A percentile compares a stretch with the other conserved stretches of the same genome.
phyloP scores from a whole-genome alignment of 2,888 invertebrate species.

The Microctonus hyperodae region DNA sequence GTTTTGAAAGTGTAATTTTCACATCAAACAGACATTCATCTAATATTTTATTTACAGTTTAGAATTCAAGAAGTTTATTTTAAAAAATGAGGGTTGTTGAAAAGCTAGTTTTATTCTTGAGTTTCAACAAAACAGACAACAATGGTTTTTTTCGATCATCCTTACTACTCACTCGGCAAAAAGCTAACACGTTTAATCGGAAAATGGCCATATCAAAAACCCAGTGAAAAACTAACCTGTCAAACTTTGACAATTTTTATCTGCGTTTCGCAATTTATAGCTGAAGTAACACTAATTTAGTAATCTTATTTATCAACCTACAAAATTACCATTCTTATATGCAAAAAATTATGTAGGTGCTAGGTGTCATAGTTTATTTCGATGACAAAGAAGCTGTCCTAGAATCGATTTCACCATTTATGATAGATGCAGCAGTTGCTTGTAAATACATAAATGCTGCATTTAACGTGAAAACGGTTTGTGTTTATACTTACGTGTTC shows the following conservation, averaged over 20 bases:
- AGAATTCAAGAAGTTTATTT: too few relatives aligned
- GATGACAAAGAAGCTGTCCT: constrained; percentile 21
- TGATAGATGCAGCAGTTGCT: not conserved
- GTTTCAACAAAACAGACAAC: too few relatives aligned
- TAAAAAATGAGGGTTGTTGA: too few relatives aligned
- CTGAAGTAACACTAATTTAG: constrained; percentile 3
- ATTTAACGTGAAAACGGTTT: constrained; percentile 5
- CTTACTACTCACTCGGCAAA: not conserved
- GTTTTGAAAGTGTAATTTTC: too few relatives aligned
- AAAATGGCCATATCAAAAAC: constrained; percentile 35
- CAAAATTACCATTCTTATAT: not conserved
- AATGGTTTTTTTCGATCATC: not conserved
- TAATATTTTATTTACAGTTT: too few relatives aligned
- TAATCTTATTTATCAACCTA: not conserved
- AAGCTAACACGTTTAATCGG: constrained; percentile 23
- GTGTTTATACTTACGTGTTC: too few relatives aligned
- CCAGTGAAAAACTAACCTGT: not conserved
- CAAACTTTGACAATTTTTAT: not conserved
- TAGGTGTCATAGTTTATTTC: constrained; percentile 1
- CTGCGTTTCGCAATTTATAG: constrained; percentile 5
- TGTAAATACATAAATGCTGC: constrained; percentile 9
- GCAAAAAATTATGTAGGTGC: not conserved
- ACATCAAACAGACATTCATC: too few relatives aligned
- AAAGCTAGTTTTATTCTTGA: too few relatives aligned
- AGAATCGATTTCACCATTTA: constrained; percentile 14